Percentiles rank a stretch among this genome's conserved stretches.
Evolutionary conservation across 2,113 vertebrate genomes (phyloP).

Genomic region (Anhinga anhinga): DNA sequence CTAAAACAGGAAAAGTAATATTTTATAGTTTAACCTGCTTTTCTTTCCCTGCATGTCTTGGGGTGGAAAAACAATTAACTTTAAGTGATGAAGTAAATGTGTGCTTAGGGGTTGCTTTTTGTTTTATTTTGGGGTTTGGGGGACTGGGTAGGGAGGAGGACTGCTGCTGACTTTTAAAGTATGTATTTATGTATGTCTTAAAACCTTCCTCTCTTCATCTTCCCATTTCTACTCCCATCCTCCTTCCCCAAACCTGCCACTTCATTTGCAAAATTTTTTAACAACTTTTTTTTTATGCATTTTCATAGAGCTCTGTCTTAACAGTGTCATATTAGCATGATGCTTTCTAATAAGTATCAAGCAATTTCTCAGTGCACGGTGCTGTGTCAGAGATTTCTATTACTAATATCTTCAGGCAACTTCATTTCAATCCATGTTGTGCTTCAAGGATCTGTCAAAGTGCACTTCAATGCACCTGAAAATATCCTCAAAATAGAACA

Average conservation of each 20-base stretch:
- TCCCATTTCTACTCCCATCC: background rate
- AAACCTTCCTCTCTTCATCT: background rate
- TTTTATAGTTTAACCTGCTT: background rate
- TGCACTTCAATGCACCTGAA: background rate
- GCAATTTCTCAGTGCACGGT: background rate
- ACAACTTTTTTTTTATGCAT: background rate
- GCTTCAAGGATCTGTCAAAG: slow-evolving; percentile 1
- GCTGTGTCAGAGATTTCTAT: background rate
- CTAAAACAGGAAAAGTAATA: background rate
- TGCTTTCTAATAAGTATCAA: slow-evolving; percentile 8
- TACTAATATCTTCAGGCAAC: background rate
- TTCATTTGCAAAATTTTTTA: background rate
- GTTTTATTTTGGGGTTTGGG: background rate
- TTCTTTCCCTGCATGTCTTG: background rate
- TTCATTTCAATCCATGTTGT: slow-evolving; percentile 12
- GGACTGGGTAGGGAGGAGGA: background rate
- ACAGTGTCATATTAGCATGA: background rate
- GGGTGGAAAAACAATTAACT: background rate
- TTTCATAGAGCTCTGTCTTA: background rate
- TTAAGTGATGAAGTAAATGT: background rate
- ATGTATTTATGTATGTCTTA: background rate
- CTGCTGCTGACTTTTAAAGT: background rate
- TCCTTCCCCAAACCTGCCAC: background rate
- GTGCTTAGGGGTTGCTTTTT: background rate
- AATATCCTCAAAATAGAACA: slow-evolving; percentile 3